These are phyloP conservation scores for Callocephalon fimbriatum DNA, from an alignment of 2,113 vertebrate species.

Conservation along the genomic window DNA sequence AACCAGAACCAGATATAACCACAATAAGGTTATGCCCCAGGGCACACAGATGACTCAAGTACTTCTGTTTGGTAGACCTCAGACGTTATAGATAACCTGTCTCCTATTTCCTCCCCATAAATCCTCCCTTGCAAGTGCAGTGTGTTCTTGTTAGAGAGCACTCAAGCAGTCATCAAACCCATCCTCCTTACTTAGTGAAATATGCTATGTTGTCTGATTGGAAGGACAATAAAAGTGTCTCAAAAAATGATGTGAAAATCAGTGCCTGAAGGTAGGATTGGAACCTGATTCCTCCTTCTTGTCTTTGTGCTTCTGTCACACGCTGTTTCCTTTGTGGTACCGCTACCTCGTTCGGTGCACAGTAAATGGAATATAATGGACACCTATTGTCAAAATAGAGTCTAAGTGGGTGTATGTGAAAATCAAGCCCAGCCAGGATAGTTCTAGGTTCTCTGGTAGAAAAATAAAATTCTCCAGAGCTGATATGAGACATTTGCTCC, in stretches of 20 bases:
- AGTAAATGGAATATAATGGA: background rate
- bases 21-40: background rate
- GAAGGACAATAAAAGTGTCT: background rate
- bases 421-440: background rate
- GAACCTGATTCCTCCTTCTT: background rate
- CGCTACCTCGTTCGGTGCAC: background rate
- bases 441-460: background rate
- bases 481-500: background rate
- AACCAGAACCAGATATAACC: background rate
- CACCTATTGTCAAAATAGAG: background rate
- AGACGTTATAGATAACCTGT: conserved; percentile 8
- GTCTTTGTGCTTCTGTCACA: background rate
- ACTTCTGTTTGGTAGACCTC: conserved; percentile 8
- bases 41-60: conserved; percentile 32
- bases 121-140: background rate
- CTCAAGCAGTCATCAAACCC: background rate
- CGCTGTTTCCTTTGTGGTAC: background rate
- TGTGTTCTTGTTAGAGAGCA: background rate
- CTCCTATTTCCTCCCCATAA: background rate
- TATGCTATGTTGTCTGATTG: background rate
- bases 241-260: background rate
- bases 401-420: background rate
- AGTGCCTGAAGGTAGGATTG: background rate
- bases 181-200: background rate
- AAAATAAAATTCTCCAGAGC: background rate